Conservation (phyloP, 2,797 vertebrate genomes). For the Otolemur crassicaudatus region DNA sequence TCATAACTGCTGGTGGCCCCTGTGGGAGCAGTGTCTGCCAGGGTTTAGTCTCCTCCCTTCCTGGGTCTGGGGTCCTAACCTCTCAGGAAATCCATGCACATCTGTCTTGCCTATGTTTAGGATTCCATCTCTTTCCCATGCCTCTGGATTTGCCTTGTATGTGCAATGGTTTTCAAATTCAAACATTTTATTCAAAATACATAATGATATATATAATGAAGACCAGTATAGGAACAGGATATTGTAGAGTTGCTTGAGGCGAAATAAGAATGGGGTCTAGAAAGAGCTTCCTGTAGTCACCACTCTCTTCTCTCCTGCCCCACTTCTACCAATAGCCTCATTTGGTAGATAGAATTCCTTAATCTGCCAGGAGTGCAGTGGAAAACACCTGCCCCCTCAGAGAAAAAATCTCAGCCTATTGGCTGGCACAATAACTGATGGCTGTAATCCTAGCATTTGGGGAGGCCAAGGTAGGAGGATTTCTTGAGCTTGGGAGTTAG, state of each 20-base stretch:
- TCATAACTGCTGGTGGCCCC: background rate
- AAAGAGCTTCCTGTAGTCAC: background rate
- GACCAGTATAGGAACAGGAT: background rate
- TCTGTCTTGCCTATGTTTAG: background rate
- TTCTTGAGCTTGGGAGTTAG: no score
- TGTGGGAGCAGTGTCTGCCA: background rate
- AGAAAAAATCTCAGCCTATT: background rate
- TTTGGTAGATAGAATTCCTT: background rate
- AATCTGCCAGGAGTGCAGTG: background rate
- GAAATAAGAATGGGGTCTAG: background rate
- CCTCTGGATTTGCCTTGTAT: background rate
- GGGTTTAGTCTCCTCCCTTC: background rate
- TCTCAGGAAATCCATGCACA: background rate
- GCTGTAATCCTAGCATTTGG: no score
- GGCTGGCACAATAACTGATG: no score
- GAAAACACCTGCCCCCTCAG: background rate
- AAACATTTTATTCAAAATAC: background rate
- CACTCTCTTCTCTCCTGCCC: accelerated
- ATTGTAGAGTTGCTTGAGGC: background rate
- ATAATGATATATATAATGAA: background rate
- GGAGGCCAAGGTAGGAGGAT: no score
- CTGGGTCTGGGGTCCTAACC: no score
- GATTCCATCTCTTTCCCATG: background rate
- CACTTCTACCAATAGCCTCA: background rate
- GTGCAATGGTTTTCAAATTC: background rate